Evolutionary conservation across 1,140 invertebrate genomes (phyloP), one percentile per base, ranked within the genome.

Genomic region (Brachionus plicatilis): DNA sequence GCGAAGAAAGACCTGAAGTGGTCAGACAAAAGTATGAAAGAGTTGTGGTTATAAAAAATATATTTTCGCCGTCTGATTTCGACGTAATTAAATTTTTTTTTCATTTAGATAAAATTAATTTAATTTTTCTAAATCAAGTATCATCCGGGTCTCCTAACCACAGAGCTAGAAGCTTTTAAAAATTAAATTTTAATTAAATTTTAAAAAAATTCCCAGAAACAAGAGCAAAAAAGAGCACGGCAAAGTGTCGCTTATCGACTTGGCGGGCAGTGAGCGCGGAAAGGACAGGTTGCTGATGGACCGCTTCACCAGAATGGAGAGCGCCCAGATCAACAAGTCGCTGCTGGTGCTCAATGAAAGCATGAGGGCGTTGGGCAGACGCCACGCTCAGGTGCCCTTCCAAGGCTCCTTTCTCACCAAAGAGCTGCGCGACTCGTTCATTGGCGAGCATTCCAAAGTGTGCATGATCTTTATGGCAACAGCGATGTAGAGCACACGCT

Each of bases 161-260:
- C 60, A 45, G 60, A 68, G 37, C 37, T 68, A 4, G 43, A 68
- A 53, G 43, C 5, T 20, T 72, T n/a, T n/a, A n/a, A n/a, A n/a
- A n/a, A n/a, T n/a, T n/a, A n/a, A n/a, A n/a, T n/a, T n/a, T n/a
- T n/a, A n/a, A n/a, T n/a, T n/a, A n/a, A n/a, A n/a, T n/a, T n/a
- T n/a, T n/a, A n/a, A 96, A 90, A 88, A 90, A 27, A 89, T 90
- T 72, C 85, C 90, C 7, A 72, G 88, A 65, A 88, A 88, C 86
- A 85, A 84, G 85, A 33, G 37, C 33, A 87, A 86, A 78, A 88
- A 87, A 88, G 91, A 97, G 68, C 94, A 97, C 89, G 97, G 97
- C 50, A 99, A 99, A 91, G 99, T 99, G 90, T 99, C 96, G 12
- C 92, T 99, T 43, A 99, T 99, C 88, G 97, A 99, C 93, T 85